Conservation (phyloP, 37 sponge, comb jelly and placozoan species). For the Chondrosia reniformis region DNA sequence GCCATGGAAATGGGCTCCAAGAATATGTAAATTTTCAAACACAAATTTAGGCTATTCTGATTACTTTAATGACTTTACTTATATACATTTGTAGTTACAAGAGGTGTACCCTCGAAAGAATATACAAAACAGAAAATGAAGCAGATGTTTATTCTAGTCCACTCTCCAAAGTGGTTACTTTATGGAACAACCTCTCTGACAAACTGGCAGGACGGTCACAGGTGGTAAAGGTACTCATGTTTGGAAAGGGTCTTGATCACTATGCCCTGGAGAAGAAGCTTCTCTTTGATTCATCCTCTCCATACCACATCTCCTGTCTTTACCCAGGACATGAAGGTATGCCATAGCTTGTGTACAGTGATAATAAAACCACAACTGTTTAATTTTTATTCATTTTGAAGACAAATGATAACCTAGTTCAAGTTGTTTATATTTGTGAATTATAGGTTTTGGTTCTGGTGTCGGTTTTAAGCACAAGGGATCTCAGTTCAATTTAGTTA, state of each 20-base stretch:
- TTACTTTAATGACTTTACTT: not conserved
- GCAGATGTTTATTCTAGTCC: not conserved
- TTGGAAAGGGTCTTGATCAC: conserved; percentile 62
- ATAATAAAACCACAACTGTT: no score
- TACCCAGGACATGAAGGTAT: conserved; percentile 61
- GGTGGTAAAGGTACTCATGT: conserved; percentile 42
- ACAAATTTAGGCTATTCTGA: not conserved
- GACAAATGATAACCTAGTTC: not conserved
- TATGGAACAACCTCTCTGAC: not conserved
- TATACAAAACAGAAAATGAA: not conserved
- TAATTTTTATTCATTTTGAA: not conserved
- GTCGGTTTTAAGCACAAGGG: conserved; percentile 42
- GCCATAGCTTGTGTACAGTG: no score
- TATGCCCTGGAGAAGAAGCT: conserved; percentile 38
- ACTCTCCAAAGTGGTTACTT: not conserved
- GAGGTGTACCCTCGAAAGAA: not conserved
- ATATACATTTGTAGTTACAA: not conserved
- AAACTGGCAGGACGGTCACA: conserved; percentile 17
- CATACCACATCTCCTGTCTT: conserved; percentile 39
- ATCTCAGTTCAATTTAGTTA: conserved; percentile 41
- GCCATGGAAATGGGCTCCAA: conserved; percentile 34
- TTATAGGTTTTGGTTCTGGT: conserved; percentile 61
- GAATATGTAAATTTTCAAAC: conserved; percentile 50
- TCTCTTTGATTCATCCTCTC: conserved; percentile 34
- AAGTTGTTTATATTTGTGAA: not conserved